Conservation (phyloP, 1,140 invertebrate genomes). For the Drosophila lowei region DNA sequence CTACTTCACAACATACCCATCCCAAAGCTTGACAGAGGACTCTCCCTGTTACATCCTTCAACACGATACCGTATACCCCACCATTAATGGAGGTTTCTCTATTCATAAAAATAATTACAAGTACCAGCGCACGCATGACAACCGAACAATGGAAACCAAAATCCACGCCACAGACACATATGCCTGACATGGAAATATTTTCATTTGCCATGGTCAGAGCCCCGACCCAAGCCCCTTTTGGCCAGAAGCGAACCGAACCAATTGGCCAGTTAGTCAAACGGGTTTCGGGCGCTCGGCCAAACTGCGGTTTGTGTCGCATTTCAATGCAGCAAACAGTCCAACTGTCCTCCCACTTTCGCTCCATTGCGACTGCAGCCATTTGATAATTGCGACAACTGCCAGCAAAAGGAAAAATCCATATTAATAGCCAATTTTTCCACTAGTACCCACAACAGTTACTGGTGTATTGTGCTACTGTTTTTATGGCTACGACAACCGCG, state of each 20-base stretch:
- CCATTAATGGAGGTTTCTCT: neutral
- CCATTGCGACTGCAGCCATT: constrained; percentile 51
- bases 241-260: constrained; percentile 15
- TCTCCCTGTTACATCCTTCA: too few species aligned
- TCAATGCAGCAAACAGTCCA: constrained; percentile 63
- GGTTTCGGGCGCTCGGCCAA: constrained; percentile 62
- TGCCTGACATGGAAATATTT: constrained; percentile 49
- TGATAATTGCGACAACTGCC: constrained; percentile 59
- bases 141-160: constrained; percentile 33
- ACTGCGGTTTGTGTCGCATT: constrained; percentile 67
- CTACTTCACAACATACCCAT: too few species aligned
- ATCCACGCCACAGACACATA: constrained; percentile 36
- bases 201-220: constrained; percentile 37
- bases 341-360: constrained; percentile 47
- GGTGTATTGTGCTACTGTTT: constrained; percentile 22
- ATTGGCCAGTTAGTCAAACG: constrained; percentile 65
- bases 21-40: neutral
- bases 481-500: constrained; percentile 64
- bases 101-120: constrained; percentile 10
- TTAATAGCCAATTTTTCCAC: constrained; percentile 47
- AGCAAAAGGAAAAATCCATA: constrained; percentile 57
- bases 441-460: constrained; percentile 9
- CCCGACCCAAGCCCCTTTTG: constrained; percentile 17
- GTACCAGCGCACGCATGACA: constrained; percentile 24
- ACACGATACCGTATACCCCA: too few species aligned